A percentile compares a stretch with the other conserved stretches of the same genome.
Conservation (phyloP, 2,888 invertebrate genomes). For the Drosophila ustulata region DNA sequence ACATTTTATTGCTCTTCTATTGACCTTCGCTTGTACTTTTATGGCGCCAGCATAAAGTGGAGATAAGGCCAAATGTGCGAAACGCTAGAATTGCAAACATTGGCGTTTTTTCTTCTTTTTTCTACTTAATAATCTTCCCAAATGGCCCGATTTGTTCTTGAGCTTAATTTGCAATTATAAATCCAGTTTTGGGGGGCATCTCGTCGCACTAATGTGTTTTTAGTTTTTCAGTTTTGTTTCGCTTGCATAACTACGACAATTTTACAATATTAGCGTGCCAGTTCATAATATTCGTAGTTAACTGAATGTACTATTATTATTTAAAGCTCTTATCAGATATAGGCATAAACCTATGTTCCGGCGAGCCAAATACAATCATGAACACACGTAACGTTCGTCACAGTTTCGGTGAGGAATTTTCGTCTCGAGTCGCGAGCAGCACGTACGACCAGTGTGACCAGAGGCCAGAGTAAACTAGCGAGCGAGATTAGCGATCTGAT, state of each 20-base stretch:
- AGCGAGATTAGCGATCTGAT: conserved; percentile 12
- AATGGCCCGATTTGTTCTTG: conserved; percentile 15
- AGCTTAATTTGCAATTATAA: conserved; percentile 6
- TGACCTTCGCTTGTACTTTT: conserved; percentile 45
- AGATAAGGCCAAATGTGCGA: conserved; percentile 14
- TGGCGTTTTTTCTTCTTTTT: conserved; percentile 23
- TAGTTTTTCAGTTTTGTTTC: background rate
- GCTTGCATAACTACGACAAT: conserved; percentile 31
- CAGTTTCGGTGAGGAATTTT: conserved; percentile 37
- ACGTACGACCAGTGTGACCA: conserved; percentile 37
- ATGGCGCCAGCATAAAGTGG: conserved; percentile 24
- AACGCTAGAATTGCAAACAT: conserved; percentile 21
- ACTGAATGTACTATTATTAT: conserved; percentile 40
- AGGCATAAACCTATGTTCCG: conserved; percentile 32
- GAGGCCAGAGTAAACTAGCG: background rate
- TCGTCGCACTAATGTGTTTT: background rate
- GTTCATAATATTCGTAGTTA: conserved; percentile 40
- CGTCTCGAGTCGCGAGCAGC: conserved; percentile 2
- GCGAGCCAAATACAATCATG: conserved; percentile 16
- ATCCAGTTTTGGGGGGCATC: background rate
- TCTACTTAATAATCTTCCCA: conserved; percentile 18
- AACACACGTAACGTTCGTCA: conserved; percentile 46
- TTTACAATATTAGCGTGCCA: conserved; percentile 50
- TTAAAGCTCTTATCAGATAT: conserved; percentile 54
- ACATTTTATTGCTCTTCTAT: conserved; percentile 34